Conservation (phyloP, 2,797 vertebrate species). For the Graptemys geographica region DNA sequence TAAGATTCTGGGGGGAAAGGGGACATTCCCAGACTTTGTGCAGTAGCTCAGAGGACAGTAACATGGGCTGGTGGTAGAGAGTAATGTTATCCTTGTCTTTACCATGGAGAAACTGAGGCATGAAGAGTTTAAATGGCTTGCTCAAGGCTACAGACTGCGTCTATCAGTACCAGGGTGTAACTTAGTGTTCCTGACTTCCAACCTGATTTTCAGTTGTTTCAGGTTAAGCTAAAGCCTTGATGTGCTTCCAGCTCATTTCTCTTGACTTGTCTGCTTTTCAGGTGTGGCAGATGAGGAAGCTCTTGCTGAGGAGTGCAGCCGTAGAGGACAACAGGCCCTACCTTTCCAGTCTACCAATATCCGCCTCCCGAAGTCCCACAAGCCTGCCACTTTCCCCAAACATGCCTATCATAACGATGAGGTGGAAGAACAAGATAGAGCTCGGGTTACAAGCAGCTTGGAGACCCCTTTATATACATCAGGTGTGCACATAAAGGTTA, state of each 20-base stretch:
- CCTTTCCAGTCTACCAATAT: conserved; percentile 78
- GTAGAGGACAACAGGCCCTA: conserved; percentile 86
- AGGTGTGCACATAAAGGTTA: conserved; percentile 85
- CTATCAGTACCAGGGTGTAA: background rate
- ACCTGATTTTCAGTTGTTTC: background rate
- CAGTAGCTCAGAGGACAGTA: background rate
- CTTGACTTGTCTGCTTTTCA: conserved; percentile 74
- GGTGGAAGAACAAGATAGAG: conserved; percentile 85
- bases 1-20: background rate
- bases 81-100: background rate
- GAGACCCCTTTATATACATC: conserved; percentile 77
- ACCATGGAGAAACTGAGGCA: conserved; percentile 5
- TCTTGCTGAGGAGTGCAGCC: conserved; percentile 86
- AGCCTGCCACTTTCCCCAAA: conserved; percentile 77
- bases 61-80: no score
- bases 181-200: background rate
- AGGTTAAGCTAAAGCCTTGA: background rate
- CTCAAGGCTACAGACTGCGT: background rate
- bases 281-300: conserved; percentile 85
- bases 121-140: background rate
- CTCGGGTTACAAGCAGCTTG: conserved; percentile 74
- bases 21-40: background rate
- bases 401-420: conserved; percentile 82
- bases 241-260: conserved; percentile 14
- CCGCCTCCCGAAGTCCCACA: conserved; percentile 74